These are phyloP conservation scores for Cephus rjabovi DNA, from an alignment of 2,888 invertebrate species.

Conservation along the genomic window DNA sequence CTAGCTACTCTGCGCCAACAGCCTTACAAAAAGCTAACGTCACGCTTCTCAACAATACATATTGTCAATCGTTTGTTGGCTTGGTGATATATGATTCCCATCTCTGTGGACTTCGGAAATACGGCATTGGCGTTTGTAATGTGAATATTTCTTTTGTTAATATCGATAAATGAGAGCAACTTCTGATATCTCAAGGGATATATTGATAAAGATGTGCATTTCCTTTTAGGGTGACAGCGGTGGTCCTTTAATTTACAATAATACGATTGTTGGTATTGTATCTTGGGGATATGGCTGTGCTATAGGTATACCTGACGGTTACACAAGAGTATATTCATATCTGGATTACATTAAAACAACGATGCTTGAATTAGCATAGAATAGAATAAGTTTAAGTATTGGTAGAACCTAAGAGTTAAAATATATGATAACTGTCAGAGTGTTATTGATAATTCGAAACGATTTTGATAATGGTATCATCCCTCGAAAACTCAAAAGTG, in stretches of 20 bases:
- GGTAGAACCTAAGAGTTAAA: not conserved
- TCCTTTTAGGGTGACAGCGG: constrained; percentile 38
- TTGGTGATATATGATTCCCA: constrained; percentile 24
- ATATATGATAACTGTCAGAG: not conserved
- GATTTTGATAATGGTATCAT: not conserved
- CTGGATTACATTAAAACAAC: constrained; percentile 23
- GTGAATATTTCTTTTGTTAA: constrained; percentile 22
- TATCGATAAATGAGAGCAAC: not conserved
- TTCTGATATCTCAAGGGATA: not conserved
- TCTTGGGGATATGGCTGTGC: constrained; percentile 31
- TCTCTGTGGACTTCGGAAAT: constrained; percentile 28
- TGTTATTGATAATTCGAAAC: not conserved
- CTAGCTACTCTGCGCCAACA: constrained; percentile 18
- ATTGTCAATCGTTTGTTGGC: constrained; percentile 19
- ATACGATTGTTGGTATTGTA: constrained; percentile 27
- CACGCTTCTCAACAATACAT: constrained; percentile 26
- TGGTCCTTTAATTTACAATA: constrained; percentile 31
- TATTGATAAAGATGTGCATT: not conserved
- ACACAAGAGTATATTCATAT: constrained; percentile 26
- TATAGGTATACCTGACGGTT: constrained; percentile 28
- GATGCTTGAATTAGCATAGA: not conserved
- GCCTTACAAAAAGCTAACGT: constrained; percentile 23
- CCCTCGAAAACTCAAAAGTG: not conserved
- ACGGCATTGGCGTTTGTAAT: constrained; percentile 28
- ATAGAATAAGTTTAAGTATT: not conserved